Evolutionary conservation across 2,797 vertebrate genomes (phyloP), one percentile per base, ranked within the genome.

Genomic region (Brachyrhaphis roseni): DNA sequence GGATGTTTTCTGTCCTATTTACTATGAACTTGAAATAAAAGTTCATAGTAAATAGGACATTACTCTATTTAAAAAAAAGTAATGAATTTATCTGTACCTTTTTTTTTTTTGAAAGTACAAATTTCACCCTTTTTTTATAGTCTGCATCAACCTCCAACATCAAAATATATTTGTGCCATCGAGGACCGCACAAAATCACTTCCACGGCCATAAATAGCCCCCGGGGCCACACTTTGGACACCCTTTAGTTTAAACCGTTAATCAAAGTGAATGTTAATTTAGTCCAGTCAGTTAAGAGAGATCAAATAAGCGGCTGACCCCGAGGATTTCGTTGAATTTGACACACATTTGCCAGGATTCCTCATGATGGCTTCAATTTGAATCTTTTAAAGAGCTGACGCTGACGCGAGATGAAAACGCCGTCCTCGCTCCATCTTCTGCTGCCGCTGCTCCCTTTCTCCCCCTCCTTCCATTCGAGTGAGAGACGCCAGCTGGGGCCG

Each of bases 401-500:
- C 72, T 74, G 82, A 82, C 76, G 81, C 43, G 73, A 85, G 81
- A 81, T 74, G 82, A 75, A 85, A 85, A 85, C 79, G 39, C 23
- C 11, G 72, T 64, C 79, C 82, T 95, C 45, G 2, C 8, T 39
- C 68, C 77, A 66, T 80, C 80, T 75, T 31, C 75, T 75, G 43
- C 84, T 78, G 49, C 49, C 3, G 51, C 82, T 47, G n/a, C 84
- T 70, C 83, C 89, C 83, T 75, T 82, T 72, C 80, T n/a, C 83
- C 83, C 55, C 79, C 80, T 79, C 80, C 83, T 82, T 94, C 95
- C 93, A 89, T 96, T 96, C 96, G 96, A 96, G 96, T 97, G 97
- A 97, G 96, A 95, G 97, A 97, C 96, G 97, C 97, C 97, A 97
- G 97, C 97, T 96, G 96, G 97, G 96, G 96, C 95, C 95, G 96